These are phyloP conservation scores for Magallana gigas DNA, from an alignment of 1,140 invertebrate genomes.

Conservation along the genomic window DNA sequence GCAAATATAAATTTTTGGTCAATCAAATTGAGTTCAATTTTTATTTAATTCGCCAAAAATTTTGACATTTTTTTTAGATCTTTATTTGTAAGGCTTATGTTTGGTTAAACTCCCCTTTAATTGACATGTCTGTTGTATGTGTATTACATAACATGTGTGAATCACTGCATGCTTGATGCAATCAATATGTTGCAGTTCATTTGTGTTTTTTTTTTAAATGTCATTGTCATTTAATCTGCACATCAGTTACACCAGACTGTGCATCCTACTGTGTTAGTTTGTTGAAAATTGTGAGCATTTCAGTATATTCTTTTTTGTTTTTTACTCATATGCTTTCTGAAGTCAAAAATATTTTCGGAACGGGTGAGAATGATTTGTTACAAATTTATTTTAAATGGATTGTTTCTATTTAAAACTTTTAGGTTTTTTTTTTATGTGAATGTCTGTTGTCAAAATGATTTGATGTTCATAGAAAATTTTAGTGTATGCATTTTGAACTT, in stretches of 20 bases:
- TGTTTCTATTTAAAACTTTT: conserved; percentile 21
- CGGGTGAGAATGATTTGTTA: background rate
- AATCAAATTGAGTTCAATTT: too few species aligned
- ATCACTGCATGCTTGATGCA: conserved; percentile 12
- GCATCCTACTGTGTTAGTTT: background rate
- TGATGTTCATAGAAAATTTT: too few species aligned
- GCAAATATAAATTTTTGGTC: too few species aligned
- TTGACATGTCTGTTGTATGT: background rate
- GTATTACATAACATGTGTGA: background rate
- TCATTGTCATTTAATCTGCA: background rate
- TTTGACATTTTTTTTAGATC: too few species aligned
- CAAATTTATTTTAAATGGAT: conserved; percentile 6
- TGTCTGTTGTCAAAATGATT: background rate
- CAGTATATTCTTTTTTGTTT: background rate
- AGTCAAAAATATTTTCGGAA: conserved; percentile 25
- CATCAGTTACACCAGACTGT: background rate
- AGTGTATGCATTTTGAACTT: too few species aligned
- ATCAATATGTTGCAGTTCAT: background rate
- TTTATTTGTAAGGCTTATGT: too few species aligned
- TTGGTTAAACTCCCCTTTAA: too few species aligned
- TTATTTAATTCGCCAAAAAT: too few species aligned
- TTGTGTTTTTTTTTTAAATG: background rate
- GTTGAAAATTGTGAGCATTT: conserved; percentile 1
- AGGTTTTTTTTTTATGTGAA: background rate
- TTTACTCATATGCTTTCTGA: conserved; percentile 19